Evolutionary conservation across 2,888 invertebrate genomes (phyloP).

Genomic region (Ormyrus nitidulus): DNA sequence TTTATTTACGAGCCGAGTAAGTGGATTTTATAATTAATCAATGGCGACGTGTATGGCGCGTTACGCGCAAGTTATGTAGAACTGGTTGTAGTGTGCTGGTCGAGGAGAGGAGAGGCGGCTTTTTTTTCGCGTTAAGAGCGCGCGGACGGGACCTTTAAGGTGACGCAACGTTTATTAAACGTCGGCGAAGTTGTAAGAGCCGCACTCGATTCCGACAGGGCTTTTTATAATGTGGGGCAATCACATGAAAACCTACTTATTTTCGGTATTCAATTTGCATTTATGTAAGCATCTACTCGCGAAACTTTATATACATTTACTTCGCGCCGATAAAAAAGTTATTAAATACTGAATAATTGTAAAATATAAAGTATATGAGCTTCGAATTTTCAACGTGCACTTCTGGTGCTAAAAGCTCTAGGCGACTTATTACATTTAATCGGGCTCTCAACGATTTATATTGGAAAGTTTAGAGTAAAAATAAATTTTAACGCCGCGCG

Average conservation of each 20-base stretch:
- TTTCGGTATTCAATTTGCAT: slow-evolving; percentile 41
- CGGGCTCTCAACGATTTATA: too few relatives aligned
- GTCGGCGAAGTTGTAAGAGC: slow-evolving; percentile 3
- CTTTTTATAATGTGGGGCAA: slow-evolving; percentile 40
- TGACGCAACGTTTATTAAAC: slow-evolving; percentile 45
- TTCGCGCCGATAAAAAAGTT: slow-evolving; percentile 33
- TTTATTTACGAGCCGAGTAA: slow-evolving; percentile 38
- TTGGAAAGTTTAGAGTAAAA: too few relatives aligned
- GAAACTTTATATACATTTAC: slow-evolving; percentile 2
- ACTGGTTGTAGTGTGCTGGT: background rate
- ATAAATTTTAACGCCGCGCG: too few relatives aligned
- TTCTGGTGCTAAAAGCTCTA: too few relatives aligned
- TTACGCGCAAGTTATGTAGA: slow-evolving; percentile 34
- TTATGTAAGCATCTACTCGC: slow-evolving; percentile 35
- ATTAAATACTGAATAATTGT: slow-evolving; percentile 27
- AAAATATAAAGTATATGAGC: slow-evolving; percentile 18
- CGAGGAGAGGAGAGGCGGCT: too few relatives aligned
- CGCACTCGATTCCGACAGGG: slow-evolving; percentile 8
- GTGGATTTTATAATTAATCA: slow-evolving; percentile 54
- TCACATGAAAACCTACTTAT: background rate
- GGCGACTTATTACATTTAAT: too few relatives aligned
- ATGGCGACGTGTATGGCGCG: slow-evolving; percentile 30
- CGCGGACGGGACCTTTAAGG: slow-evolving; percentile 15
- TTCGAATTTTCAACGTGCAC: slow-evolving; percentile 12
- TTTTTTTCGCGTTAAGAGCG: background rate